Evolutionary conservation across 2,113 vertebrate genomes (phyloP).

Genomic region (Lipophrys pholis): DNA sequence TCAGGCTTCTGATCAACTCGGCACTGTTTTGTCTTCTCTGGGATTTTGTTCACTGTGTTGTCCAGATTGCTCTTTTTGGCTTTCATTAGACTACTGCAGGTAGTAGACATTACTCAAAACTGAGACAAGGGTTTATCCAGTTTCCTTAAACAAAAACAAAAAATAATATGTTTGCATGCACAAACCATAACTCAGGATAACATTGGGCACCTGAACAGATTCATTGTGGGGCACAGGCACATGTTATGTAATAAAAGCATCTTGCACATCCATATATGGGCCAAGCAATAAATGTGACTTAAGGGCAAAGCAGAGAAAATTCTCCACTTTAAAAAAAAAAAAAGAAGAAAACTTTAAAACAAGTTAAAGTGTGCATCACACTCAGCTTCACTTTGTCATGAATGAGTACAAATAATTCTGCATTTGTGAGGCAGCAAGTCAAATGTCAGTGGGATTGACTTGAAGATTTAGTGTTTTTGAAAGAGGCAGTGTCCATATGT

Average conservation of each 20-base stretch:
- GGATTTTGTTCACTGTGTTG: not conserved
- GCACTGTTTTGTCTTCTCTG: not conserved
- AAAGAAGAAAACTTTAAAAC: too few relatives aligned
- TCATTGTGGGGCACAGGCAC: not conserved
- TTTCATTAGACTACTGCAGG: not conserved
- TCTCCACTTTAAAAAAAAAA: too few relatives aligned
- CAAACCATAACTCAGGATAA: not conserved
- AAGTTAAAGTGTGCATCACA: too few relatives aligned
- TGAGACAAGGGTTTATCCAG: not conserved
- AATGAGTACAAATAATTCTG: too few relatives aligned
- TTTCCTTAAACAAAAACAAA: not conserved
- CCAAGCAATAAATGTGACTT: not conserved
- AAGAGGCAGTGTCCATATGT: conserved; percentile 15
- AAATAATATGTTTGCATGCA: not conserved
- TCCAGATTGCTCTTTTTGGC: not conserved
- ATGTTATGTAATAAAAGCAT: not conserved
- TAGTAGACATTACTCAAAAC: not conserved
- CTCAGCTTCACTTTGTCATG: too few relatives aligned
- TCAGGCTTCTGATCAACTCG: not conserved
- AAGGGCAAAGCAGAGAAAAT: too few relatives aligned
- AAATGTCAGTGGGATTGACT: too few relatives aligned
- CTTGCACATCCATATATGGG: not conserved
- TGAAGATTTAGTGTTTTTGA: conserved; percentile 14
- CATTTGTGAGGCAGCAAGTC: too few relatives aligned
- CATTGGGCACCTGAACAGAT: not conserved